A percentile compares a stretch with the other conserved stretches of the same genome.
These are phyloP conservation scores for Penaeus indicus DNA, from an alignment of 1,140 invertebrate species.

Conservation along the genomic window DNA sequence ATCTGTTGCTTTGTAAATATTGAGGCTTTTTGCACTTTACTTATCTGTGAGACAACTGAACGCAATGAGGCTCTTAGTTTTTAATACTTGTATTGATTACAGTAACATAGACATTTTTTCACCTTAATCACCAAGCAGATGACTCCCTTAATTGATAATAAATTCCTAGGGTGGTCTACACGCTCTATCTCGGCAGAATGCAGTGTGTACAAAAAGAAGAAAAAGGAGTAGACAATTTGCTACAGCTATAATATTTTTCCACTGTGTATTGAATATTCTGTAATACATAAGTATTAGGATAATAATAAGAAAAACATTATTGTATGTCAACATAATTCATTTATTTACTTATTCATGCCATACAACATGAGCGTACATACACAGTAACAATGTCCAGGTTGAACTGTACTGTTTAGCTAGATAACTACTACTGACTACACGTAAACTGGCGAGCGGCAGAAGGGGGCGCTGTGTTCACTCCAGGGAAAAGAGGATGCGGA, in stretches of 20 bases:
- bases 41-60: too few relatives aligned
- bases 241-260: not conserved
- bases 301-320: conserved; percentile 29
- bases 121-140: too few relatives aligned
- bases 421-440: conserved; percentile 63
- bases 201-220: not conserved
- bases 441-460: conserved; percentile 63
- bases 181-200: too few relatives aligned
- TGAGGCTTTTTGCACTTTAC: too few relatives aligned
- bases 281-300: not conserved
- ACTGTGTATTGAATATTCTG: not conserved
- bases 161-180: too few relatives aligned
- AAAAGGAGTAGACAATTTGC: not conserved
- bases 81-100: too few relatives aligned
- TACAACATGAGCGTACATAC: conserved; percentile 62
- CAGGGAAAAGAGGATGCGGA: conserved; percentile 40
- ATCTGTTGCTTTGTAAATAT: too few relatives aligned
- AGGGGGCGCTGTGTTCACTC: conserved; percentile 55
- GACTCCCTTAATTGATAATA: too few relatives aligned
- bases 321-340: conserved; percentile 55
- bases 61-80: too few relatives aligned
- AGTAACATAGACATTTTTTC: too few relatives aligned
- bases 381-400: conserved; percentile 62
- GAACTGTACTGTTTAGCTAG: conserved; percentile 60
- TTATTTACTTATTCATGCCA: conserved; percentile 64